Evolutionary conservation across 2,888 invertebrate species (phyloP).

Genomic region (Trachelus troglodyta): DNA sequence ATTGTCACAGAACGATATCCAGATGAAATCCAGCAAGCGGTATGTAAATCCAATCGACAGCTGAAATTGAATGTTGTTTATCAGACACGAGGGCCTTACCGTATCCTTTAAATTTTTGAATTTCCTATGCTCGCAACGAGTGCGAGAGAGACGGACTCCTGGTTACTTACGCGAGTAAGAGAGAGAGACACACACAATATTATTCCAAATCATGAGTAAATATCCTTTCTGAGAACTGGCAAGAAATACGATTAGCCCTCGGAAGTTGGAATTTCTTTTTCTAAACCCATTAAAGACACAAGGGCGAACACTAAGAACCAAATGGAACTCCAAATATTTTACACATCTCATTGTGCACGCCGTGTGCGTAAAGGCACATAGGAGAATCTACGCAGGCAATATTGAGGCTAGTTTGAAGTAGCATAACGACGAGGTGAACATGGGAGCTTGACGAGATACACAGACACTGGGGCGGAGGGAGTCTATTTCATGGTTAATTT

Average conservation of each 20-base stretch:
- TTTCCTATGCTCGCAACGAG: neutral
- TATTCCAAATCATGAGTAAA: neutral
- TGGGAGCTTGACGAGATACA: constrained; percentile 52
- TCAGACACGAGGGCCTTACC: neutral
- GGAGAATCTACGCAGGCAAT: neutral
- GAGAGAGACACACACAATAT: neutral
- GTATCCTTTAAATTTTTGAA: neutral
- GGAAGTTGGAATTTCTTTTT: neutral
- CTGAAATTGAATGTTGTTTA: neutral
- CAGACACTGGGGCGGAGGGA: constrained; percentile 61
- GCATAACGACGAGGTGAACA: constrained; percentile 34
- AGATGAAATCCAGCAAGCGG: neutral
- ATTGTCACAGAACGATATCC: neutral
- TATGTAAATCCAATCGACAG: neutral
- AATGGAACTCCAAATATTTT: neutral
- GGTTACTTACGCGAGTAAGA: neutral
- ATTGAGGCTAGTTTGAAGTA: neutral
- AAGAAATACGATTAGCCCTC: neutral
- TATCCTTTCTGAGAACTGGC: neutral
- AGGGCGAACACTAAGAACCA: neutral
- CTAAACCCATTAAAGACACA: neutral
- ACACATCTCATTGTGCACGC: neutral
- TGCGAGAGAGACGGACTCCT: neutral
- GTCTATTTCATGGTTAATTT: constrained; percentile 68
- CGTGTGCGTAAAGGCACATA: neutral